phyloP scores from a whole-genome alignment of 1,140 invertebrate species.

The Lanistes nyassanus region DNA sequence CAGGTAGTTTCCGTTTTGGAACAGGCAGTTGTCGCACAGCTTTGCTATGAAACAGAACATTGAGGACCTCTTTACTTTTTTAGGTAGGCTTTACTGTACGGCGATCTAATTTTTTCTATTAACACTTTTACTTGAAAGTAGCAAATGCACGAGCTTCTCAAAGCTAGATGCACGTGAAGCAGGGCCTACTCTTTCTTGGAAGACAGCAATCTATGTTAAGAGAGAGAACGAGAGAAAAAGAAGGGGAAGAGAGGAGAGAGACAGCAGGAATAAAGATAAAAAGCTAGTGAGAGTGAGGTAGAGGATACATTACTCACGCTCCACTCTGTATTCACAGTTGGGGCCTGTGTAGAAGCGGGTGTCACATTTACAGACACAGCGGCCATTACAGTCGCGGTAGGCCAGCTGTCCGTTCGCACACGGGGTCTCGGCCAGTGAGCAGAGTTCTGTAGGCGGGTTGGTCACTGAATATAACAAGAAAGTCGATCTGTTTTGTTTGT shows the following conservation, averaged over 20 bases:
- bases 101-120: no score
- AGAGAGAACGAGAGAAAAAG: not conserved
- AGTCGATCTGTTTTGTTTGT: no score
- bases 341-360: slow-evolving; percentile 13
- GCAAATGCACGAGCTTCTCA: no score
- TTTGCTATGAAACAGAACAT: not conserved
- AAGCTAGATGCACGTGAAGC: no score
- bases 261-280: not conserved
- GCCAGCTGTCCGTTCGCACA: slow-evolving; percentile 28
- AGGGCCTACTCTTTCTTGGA: no score
- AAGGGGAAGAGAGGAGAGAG: not conserved
- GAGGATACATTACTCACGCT: slow-evolving; percentile 16
- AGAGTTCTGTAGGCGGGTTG: not conserved
- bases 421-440: not conserved
- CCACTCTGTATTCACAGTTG: slow-evolving; percentile 28
- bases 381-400: slow-evolving; percentile 20
- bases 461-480: not conserved
- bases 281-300: no score
- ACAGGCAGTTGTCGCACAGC: slow-evolving; percentile 28
- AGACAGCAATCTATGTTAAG: no score
- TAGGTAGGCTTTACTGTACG: no score
- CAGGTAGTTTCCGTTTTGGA: slow-evolving; percentile 25
- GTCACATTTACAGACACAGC: slow-evolving; percentile 27
- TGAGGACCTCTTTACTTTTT: no score
- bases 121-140: no score